A percentile compares a stretch with the other conserved stretches of the same genome.
phyloP scores from a whole-genome alignment of 2,797 vertebrate species.

The Forpus xanthops region DNA sequence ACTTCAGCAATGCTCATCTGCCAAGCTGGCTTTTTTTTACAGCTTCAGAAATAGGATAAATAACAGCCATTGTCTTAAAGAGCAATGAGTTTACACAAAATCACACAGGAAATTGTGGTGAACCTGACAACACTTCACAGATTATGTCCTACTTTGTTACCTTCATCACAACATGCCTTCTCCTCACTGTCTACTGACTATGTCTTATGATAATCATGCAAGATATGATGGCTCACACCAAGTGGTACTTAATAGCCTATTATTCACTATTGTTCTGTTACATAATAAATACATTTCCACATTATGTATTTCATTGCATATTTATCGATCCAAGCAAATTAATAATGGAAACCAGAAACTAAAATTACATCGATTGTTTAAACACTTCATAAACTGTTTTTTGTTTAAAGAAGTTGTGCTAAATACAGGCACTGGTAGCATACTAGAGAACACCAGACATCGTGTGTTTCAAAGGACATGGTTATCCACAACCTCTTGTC shows the following conservation, averaged over 20 bases:
- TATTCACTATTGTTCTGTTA: background rate
- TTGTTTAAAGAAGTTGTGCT: background rate
- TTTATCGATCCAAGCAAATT: background rate
- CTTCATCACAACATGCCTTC: background rate
- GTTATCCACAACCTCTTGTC: background rate
- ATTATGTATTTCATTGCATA: background rate
- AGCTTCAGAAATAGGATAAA: background rate
- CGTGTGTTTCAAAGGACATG: background rate
- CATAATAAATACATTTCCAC: background rate
- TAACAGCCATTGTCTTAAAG: background rate
- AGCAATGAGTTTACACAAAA: background rate
- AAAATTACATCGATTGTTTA: background rate
- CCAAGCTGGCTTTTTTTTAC: background rate
- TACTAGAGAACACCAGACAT: background rate
- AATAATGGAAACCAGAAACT: background rate
- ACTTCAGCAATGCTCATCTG: background rate
- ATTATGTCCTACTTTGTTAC: background rate
- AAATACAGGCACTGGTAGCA: background rate
- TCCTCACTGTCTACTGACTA: background rate
- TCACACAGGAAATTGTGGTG: background rate
- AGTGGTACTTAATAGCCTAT: background rate
- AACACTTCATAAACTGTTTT: background rate
- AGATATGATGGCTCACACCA: background rate
- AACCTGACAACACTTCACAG: background rate
- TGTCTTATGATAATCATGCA: background rate